phyloP scores from a whole-genome alignment of 2,888 invertebrate species.

The Schizotus pectinicornis region DNA sequence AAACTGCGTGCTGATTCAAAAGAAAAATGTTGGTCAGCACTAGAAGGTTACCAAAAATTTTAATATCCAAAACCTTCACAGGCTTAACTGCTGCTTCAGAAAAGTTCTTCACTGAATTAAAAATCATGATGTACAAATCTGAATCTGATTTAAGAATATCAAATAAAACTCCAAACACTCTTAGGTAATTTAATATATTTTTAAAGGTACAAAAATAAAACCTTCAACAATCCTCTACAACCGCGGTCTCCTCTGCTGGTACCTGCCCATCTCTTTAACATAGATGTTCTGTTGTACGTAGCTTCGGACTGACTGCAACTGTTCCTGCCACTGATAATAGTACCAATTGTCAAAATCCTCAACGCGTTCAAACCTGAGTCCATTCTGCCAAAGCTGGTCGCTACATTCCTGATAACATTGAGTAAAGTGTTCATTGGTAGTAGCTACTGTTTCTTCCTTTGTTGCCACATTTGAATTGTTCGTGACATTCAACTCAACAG shows the following conservation, averaged over 20 bases:
- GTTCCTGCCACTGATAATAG: conserved; percentile 50
- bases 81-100: too few relatives aligned
- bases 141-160: too few relatives aligned
- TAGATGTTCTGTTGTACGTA: conserved; percentile 56
- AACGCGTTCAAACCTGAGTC: conserved; percentile 45
- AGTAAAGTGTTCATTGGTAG: conserved; percentile 33
- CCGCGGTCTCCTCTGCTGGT: conserved; percentile 17
- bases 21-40: too few relatives aligned
- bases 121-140: too few relatives aligned
- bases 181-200: background rate
- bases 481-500: too few relatives aligned
- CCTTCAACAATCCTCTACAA: background rate
- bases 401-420: conserved; percentile 48
- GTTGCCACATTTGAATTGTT: too few relatives aligned
- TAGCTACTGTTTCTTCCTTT: too few relatives aligned
- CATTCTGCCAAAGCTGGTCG: conserved; percentile 45
- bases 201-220: conserved; percentile 6
- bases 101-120: too few relatives aligned
- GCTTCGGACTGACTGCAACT: conserved; percentile 48
- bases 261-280: conserved; percentile 50
- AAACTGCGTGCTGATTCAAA: too few relatives aligned
- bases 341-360: conserved; percentile 51
- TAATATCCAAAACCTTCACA: too few relatives aligned
- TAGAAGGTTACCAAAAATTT: too few relatives aligned
- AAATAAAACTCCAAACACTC: too few relatives aligned